phyloP scores from a whole-genome alignment of 2,113 vertebrate species.

The Symphodus melops region DNA sequence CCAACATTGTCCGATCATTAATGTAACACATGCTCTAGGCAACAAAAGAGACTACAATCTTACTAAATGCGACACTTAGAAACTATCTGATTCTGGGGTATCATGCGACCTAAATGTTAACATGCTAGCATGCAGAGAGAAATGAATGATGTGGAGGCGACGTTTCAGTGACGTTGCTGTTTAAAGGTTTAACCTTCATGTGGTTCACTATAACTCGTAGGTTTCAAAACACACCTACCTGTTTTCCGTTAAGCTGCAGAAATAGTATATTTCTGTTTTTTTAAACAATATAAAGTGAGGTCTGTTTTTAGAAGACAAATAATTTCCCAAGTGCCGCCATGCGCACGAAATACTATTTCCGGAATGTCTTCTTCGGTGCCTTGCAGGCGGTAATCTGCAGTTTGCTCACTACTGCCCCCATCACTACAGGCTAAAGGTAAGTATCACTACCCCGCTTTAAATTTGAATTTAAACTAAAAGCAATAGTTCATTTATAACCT shows the following conservation, averaged over 20 bases:
- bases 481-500: too few species aligned
- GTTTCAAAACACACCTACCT: constrained; percentile 33
- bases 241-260: not conserved
- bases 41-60: not conserved
- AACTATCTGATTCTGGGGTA: too few species aligned
- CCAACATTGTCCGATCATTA: accelerated
- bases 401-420: constrained; percentile 12
- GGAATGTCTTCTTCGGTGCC: constrained; percentile 39
- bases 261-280: not conserved
- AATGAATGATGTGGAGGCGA: constrained; percentile 64
- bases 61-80: accelerated
- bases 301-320: constrained; percentile 14
- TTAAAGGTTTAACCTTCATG: not conserved
- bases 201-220: accelerated
- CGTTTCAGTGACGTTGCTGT: constrained; percentile 62
- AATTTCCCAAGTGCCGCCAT: constrained; percentile 65
- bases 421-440: too few species aligned
- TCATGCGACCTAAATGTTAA: not conserved
- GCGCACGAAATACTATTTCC: constrained; percentile 46
- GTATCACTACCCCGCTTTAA: too few species aligned
- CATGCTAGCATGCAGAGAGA: constrained; percentile 51
- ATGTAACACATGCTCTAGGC: not conserved
- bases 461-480: too few species aligned
- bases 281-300: not conserved
- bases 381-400: accelerated